Conservation (phyloP, 2,888 invertebrate genomes). For the Pandemis corylana region DNA sequence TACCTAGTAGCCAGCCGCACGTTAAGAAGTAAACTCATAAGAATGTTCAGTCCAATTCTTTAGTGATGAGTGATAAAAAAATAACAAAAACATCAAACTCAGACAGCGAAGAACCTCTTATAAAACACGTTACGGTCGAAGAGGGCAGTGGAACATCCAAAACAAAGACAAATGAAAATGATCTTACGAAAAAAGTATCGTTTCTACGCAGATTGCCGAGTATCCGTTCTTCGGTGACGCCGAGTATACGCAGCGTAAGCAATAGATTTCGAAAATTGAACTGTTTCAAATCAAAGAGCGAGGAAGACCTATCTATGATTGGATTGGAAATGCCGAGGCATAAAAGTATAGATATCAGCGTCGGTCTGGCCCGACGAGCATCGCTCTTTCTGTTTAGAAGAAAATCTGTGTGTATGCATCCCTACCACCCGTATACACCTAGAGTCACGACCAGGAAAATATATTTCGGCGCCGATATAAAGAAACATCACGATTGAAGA, state of each 20-base stretch:
- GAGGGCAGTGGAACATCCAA: constrained; percentile 48
- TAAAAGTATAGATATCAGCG: constrained; percentile 76
- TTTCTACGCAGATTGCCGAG: constrained; percentile 59
- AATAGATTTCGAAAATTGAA: constrained; percentile 64
- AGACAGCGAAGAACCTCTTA: constrained; percentile 23
- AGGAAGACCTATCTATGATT: constrained; percentile 63
- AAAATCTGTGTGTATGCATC: constrained; percentile 73
- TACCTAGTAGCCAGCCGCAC: constrained; percentile 56
- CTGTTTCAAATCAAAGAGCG: constrained; percentile 64
- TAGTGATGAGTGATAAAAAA: constrained; percentile 36
- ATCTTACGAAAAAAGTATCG: constrained; percentile 46
- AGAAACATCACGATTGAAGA: constrained; percentile 42
- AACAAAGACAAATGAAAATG: constrained; percentile 48
- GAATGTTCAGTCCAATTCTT: constrained; percentile 57
- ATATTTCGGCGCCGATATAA: constrained; percentile 62
- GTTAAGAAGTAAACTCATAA: constrained; percentile 53
- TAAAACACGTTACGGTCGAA: constrained; percentile 31
- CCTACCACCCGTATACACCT: constrained; percentile 78
- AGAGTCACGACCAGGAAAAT: constrained; percentile 75
- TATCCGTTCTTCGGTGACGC: constrained; percentile 58
- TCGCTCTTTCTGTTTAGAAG: constrained; percentile 76
- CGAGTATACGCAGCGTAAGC: constrained; percentile 62
- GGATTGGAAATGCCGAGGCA: constrained; percentile 71
- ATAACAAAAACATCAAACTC: constrained; percentile 1
- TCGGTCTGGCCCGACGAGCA: constrained; percentile 71